phyloP scores from a whole-genome alignment of 2,113 vertebrate species.

The Narcine bancroftii region DNA sequence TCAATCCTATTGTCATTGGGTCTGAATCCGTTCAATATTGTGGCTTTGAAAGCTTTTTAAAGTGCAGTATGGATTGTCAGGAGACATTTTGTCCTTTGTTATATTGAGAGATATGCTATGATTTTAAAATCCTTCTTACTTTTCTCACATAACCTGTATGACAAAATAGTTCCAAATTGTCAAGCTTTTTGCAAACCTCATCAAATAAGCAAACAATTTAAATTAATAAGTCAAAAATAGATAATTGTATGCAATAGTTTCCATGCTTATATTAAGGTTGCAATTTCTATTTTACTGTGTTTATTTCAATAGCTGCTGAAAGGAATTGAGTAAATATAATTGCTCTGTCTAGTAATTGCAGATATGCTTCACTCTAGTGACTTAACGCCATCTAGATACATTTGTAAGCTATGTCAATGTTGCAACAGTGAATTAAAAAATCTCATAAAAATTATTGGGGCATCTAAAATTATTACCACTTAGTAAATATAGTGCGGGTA shows the following conservation, averaged over 20 bases:
- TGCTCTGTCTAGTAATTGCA: background rate
- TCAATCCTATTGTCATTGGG: no score
- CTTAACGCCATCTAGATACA: conserved; percentile 10
- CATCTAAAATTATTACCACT: background rate
- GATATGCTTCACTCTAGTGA: background rate
- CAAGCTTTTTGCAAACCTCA: background rate
- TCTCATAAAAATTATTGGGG: background rate
- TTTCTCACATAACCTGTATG: background rate
- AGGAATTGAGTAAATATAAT: background rate
- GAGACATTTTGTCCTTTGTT: background rate
- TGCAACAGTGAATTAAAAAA: conserved; percentile 13
- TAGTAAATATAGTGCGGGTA: background rate
- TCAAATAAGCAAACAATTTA: background rate
- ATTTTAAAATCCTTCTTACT: background rate
- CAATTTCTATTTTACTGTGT: background rate
- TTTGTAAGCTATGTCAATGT: conserved; percentile 12
- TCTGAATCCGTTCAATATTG: background rate
- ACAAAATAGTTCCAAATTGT: background rate
- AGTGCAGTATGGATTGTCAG: no score
- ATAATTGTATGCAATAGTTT: background rate
- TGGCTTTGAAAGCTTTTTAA: background rate
- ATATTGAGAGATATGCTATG: background rate
- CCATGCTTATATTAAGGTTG: background rate
- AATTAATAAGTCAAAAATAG: background rate
- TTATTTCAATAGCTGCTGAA: background rate